Base-by-base conservation (phyloP, 2,113 vertebrate species). In the Podilymbus podiceps region DNA sequence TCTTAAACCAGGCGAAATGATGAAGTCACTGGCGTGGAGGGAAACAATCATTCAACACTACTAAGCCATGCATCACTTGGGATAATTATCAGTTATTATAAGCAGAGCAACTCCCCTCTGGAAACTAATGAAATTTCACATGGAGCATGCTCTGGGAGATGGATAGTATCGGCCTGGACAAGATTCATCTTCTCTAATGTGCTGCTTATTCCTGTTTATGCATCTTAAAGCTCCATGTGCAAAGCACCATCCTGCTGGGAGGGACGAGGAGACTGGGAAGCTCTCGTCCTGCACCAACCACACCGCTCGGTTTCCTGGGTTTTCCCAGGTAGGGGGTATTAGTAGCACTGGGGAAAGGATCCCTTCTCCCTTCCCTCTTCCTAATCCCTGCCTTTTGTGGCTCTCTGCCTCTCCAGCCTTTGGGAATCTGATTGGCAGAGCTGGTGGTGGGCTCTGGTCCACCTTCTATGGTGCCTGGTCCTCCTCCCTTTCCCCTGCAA, bases 221-320 rank as follows among this genome's bases (percentile, higher is more conserved):
- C 23, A 18, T 56, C 60, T 52, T 47, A 44, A 40, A 94, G 4
- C 69, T 78, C 44, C n/a, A 35, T 5, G 19, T n/a, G 58, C 53
- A 53, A 84, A 68, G 46, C 35, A 59, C 31, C 62, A 72, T 76
- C 67, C 82, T 9, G 40, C 49, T 64, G 50, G 86, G 72, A 74
- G 24, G 28, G 77, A 28, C 11, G 60, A 53, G 49, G 63, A 71
- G 2, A 42, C 21, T 0, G 12, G 49, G 20, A 18, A 49, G 11
- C 15, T 78, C 47, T 16, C 1, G 1, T 63, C 38, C 55, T 56
- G 49, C 71, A 7, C 28, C 0, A 0, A 24, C 28, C 0, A 3
- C 6, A 12, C 22, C 0, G 0, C 53, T 52, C 2, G 0, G 0
- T 25, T 42, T 38, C 38, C 38, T 38, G 38, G 38, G 38, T 38